These are phyloP conservation scores for Ellobius talpinus DNA, from an alignment of 2,113 vertebrate species.

Conservation along the genomic window DNA sequence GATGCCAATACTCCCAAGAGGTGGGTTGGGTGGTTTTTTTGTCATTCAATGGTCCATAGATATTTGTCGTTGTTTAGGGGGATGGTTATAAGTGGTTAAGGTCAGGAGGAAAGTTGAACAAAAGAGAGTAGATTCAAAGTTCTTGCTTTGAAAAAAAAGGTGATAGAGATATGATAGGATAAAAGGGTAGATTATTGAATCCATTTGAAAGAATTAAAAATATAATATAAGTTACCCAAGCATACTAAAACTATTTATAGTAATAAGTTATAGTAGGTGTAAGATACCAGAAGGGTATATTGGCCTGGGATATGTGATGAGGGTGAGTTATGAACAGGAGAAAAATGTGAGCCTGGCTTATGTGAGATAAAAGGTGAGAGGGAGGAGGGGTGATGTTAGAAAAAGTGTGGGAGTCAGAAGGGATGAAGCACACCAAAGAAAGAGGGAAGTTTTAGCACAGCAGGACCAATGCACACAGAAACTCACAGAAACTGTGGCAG, in stretches of 20 bases:
- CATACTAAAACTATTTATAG: neutral
- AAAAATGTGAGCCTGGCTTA: neutral
- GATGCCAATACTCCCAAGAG: too few species aligned
- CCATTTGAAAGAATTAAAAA: neutral
- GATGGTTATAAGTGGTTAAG: too few species aligned
- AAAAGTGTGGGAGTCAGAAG: too few species aligned
- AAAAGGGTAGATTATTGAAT: neutral
- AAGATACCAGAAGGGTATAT: neutral
- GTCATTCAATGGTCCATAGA: too few species aligned
- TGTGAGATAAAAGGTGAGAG: neutral
- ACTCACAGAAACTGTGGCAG: too few species aligned
- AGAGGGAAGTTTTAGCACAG: too few species aligned
- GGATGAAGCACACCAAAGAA: too few species aligned
- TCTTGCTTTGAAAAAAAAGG: neutral
- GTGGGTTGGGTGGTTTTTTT: too few species aligned
- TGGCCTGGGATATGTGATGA: neutral
- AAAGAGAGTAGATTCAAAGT: too few species aligned
- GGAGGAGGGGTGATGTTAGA: neutral
- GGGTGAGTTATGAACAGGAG: neutral
- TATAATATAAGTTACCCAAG: neutral
- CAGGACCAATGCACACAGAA: too few species aligned
- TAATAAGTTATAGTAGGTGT: neutral
- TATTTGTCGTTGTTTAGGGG: too few species aligned
- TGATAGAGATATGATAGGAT: neutral
- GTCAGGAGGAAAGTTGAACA: too few species aligned